Percentiles rank a stretch among this genome's conserved stretches.
phyloP scores from a whole-genome alignment of 2,113 vertebrate genomes.

The Aldabrachelys gigantea region DNA sequence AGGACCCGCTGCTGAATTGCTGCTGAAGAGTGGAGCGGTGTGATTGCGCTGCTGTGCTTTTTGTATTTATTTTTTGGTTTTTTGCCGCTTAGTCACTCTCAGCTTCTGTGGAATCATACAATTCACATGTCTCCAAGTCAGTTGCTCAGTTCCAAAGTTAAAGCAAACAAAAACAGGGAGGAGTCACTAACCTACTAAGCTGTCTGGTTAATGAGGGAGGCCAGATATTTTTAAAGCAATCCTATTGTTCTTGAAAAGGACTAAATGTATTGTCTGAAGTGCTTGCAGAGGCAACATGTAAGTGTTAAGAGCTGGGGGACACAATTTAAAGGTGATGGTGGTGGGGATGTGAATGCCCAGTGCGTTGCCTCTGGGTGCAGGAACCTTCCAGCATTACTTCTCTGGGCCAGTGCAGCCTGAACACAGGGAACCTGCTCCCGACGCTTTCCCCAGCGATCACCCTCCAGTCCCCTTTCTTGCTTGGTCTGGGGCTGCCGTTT shows the following conservation, averaged over 20 bases:
- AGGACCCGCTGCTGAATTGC: too few relatives aligned
- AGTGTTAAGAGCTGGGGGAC: background rate
- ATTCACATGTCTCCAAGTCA: background rate
- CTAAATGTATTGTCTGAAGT: slow-evolving; percentile 28
- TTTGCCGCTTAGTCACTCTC: background rate
- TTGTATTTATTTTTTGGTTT: too few relatives aligned
- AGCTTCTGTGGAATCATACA: slow-evolving; percentile 51
- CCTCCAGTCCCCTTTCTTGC: too few relatives aligned
- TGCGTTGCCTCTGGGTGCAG: background rate
- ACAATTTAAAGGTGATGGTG: too few relatives aligned
- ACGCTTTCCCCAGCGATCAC: background rate
- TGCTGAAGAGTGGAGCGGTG: too few relatives aligned
- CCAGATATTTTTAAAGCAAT: background rate
- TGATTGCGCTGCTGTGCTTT: too few relatives aligned
- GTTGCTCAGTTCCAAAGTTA: slow-evolving; percentile 22
- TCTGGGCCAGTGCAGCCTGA: background rate
- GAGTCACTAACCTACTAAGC: slow-evolving; percentile 42
- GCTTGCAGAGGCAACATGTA: background rate
- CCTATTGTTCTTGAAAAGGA: background rate
- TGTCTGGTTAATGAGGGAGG: background rate
- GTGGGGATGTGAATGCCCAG: background rate
- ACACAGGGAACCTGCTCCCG: background rate
- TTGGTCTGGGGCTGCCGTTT: background rate
- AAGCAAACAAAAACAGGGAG: slow-evolving; percentile 24
- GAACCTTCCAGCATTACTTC: background rate